Percentiles rank a stretch among this genome's conserved stretches.
Conservation (phyloP, 2,113 vertebrate species). For the Tragelaphus strepsiceros region DNA sequence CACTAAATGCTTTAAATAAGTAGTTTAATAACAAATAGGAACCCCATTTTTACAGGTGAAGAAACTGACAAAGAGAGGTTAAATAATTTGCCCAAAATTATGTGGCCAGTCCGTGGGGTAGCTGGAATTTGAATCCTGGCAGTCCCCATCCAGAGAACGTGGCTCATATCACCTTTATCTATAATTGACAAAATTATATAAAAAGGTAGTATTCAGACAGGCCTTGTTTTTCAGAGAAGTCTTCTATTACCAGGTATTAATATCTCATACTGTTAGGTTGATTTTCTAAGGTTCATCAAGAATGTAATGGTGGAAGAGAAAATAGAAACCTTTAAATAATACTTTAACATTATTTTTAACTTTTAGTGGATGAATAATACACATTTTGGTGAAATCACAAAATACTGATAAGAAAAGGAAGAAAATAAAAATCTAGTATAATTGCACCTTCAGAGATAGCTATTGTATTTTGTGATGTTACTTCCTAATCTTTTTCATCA, state of each 20-base stretch:
- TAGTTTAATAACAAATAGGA: background rate
- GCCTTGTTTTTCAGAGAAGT: background rate
- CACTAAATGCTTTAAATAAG: background rate
- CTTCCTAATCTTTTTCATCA: background rate
- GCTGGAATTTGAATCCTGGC: background rate
- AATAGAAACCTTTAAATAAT: conserved; percentile 34
- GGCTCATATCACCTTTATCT: background rate
- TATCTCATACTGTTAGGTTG: background rate
- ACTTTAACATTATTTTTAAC: background rate
- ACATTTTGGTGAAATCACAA: background rate
- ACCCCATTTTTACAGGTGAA: background rate
- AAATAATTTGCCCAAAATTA: background rate
- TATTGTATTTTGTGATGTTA: background rate
- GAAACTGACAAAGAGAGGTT: background rate
- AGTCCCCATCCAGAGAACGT: background rate
- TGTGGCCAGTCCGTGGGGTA: background rate
- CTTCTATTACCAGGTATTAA: background rate
- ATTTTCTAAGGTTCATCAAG: background rate
- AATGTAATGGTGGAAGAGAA: conserved; percentile 24
- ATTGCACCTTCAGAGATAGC: background rate
- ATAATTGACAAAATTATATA: background rate
- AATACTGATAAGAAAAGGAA: background rate
- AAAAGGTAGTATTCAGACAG: background rate
- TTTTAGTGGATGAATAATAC: background rate
- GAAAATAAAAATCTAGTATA: background rate